These are phyloP conservation scores for Sesia apiformis DNA, from an alignment of 2,888 invertebrate species.

Conservation along the genomic window DNA sequence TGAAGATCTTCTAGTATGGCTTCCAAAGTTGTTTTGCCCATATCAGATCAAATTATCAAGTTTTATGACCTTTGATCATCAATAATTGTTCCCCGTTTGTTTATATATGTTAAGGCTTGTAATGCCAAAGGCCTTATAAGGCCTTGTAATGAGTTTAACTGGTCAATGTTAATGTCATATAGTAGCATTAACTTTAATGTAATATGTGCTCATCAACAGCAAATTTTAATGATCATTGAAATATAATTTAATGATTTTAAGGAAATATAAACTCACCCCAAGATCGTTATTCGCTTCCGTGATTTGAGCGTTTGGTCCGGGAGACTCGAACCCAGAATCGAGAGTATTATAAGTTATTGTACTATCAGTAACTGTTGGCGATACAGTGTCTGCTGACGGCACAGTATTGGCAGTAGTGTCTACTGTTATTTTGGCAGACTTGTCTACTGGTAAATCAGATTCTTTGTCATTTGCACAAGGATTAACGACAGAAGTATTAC, in stretches of 20 bases:
- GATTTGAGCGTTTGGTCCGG: not conserved
- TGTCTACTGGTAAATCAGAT: not conserved
- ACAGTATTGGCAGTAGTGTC: not conserved
- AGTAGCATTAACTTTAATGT: too few relatives aligned
- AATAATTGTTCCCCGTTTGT: too few relatives aligned
- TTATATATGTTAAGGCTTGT: too few relatives aligned
- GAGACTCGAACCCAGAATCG: not conserved
- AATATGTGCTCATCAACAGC: not conserved
- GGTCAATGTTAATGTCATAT: too few relatives aligned
- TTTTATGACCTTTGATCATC: too few relatives aligned
- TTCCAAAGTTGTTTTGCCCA: too few relatives aligned
- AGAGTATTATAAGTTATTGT: not conserved
- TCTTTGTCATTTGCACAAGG: too few relatives aligned
- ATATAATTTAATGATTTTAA: not conserved
- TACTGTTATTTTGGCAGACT: not conserved
- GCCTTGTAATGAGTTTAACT: too few relatives aligned
- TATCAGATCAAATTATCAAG: too few relatives aligned
- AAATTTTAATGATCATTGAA: not conserved
- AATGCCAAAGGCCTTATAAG: too few relatives aligned
- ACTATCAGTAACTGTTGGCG: not conserved
- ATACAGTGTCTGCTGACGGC: not conserved
- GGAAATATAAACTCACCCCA: constrained; percentile 18
- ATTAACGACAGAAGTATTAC: too few relatives aligned
- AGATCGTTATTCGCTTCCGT: constrained; percentile 16
- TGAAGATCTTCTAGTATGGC: too few relatives aligned